phyloP scores from a whole-genome alignment of 2,113 vertebrate species.

The Coturnix japonica region DNA sequence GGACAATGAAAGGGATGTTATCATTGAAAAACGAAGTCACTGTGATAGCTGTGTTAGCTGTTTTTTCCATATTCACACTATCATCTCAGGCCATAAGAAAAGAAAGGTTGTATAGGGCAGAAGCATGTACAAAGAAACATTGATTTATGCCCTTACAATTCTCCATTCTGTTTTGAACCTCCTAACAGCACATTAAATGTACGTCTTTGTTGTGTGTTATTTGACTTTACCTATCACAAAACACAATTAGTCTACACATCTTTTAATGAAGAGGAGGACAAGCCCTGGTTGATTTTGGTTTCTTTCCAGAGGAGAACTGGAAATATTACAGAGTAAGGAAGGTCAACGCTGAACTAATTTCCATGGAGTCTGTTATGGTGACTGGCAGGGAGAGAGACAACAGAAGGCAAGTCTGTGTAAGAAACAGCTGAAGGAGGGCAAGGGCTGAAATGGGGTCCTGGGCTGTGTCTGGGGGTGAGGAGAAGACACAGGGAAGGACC shows the following conservation, averaged over 20 bases:
- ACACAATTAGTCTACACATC: background rate
- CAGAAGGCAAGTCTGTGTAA: background rate
- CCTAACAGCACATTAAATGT: background rate
- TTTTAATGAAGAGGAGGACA: background rate
- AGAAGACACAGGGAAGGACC: background rate
- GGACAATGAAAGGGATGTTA: background rate
- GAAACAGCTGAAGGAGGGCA: background rate
- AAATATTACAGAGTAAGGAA: background rate
- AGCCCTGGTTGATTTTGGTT: background rate
- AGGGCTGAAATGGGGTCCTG: background rate
- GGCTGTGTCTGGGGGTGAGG: background rate
- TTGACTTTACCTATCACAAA: background rate
- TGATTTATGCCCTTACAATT: background rate
- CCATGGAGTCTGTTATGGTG: background rate
- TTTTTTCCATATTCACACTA: background rate
- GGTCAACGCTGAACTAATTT: slow-evolving; percentile 3
- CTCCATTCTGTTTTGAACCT: background rate
- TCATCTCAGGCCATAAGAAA: background rate
- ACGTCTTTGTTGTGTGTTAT: background rate
- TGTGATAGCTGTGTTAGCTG: background rate
- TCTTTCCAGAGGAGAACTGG: background rate
- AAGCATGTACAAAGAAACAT: background rate
- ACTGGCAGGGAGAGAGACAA: background rate
- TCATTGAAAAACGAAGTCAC: background rate
- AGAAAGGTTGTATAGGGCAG: background rate